Evolutionary conservation across 2,888 invertebrate species (phyloP), one percentile per base, ranked within the genome.

Genomic region (Hydrotaea diabolus): DNA sequence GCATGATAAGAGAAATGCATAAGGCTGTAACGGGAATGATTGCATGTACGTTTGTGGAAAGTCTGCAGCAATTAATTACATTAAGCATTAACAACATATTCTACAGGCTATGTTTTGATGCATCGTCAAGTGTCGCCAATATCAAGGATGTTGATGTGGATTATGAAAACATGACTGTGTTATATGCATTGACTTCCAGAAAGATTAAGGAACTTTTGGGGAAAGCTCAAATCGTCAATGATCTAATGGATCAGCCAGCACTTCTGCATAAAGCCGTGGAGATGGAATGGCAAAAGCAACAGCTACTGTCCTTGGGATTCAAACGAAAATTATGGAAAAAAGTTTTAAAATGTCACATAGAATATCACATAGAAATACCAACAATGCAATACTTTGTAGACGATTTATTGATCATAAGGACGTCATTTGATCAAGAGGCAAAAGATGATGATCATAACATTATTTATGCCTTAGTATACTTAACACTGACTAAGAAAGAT

Each of bases 61-160:
- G 88, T 13, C 88, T 88, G 21, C 83, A 89, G 5, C 89, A 89
- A 75, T 83, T 92, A 19, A 88, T 92, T 43, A 92, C 92, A 39
- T 86, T 92, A 13, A 91, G 90, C 77, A 89, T 89, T 49, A 92
- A 92, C 78, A 92, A 92, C 69, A 89, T 92, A 11, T 92, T 92
- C 69, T 91, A 92, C 85, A 87, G 88, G 46, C 81, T 89, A 5
- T 82, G 82, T n/a, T 89, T 90, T 78, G 46, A 74, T 11, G 0
- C 21, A 46, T 0, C 9, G 11, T 0, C 8, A 46, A 49, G 0
- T 21, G n/a, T 23, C 11, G 19, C 21, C 64, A n/a, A 15, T 46
- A 80, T 13, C 11, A 77, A 64, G 4, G 55, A 49, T 2, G 46
- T 78, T 21, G 77, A 69, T n/a, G 74, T 19, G 2, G 69, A 81